A percentile compares a stretch with the other conserved stretches of the same genome.
phyloP scores from a whole-genome alignment of 2,888 invertebrate species.

The Tipula helvola region DNA sequence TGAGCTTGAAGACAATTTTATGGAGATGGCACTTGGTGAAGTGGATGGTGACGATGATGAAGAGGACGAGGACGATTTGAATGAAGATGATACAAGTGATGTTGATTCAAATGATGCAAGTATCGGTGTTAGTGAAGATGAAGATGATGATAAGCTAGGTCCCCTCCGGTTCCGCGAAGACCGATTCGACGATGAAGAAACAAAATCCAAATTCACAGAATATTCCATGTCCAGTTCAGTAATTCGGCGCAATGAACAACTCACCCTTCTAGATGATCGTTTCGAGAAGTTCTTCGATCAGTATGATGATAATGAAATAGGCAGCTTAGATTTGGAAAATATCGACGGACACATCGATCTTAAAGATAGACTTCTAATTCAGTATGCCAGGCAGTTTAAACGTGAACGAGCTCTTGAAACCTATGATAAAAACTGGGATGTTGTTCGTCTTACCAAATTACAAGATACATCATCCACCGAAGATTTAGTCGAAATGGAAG shows the following conservation, averaged over 20 bases:
- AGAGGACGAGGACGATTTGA: conserved; percentile 22
- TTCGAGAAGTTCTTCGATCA: conserved; percentile 78
- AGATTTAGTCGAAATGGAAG: conserved; percentile 44
- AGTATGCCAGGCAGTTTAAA: conserved; percentile 65
- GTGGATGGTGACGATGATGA: conserved; percentile 20
- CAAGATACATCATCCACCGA: conserved; percentile 39
- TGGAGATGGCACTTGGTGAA: conserved; percentile 50
- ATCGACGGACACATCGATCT: conserved; percentile 51
- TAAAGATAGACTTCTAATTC: conserved; percentile 51
- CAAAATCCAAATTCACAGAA: conserved; percentile 78
- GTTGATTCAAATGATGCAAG: conserved; percentile 37
- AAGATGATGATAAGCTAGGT: conserved; percentile 30
- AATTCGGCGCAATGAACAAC: conserved; percentile 69
- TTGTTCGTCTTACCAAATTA: conserved; percentile 29
- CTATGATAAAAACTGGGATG: conserved; percentile 45
- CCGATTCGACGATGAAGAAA: conserved; percentile 52
- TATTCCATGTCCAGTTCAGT: conserved; percentile 92
- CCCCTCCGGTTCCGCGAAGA: conserved; percentile 36
- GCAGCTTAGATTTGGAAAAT: conserved; percentile 80
- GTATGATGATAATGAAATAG: conserved; percentile 82
- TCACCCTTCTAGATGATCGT: conserved; percentile 68
- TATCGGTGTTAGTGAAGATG: conserved; percentile 17
- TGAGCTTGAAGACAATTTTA: conserved; percentile 84
- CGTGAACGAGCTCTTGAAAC: conserved; percentile 41
- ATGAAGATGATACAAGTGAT: conserved; percentile 24